phyloP scores from a whole-genome alignment of 1,140 invertebrate species.

The Diuraphis noxia region DNA sequence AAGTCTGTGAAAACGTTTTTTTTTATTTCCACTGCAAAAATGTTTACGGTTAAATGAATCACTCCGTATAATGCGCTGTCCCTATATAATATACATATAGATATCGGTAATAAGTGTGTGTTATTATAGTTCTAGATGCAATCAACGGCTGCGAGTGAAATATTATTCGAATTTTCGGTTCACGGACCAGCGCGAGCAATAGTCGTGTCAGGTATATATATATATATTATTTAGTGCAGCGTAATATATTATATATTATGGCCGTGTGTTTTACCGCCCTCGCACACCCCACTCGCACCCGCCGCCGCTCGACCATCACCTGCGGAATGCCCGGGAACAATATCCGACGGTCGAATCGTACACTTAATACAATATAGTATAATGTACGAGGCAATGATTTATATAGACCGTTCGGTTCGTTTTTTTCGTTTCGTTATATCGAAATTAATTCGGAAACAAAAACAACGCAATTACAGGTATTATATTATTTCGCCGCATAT shows the following conservation, averaged over 20 bases:
- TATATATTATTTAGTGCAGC: background rate
- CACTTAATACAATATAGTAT: background rate
- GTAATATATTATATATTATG: background rate
- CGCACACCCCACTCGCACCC: background rate
- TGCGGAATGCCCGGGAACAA: background rate
- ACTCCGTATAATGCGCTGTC: background rate
- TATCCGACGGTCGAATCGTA: constrained; percentile 8
- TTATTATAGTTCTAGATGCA: background rate
- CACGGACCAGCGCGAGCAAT: background rate
- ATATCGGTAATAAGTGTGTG: background rate
- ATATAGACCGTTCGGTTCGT: background rate
- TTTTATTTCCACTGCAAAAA: background rate
- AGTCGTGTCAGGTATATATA: background rate
- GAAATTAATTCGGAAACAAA: constrained; percentile 23
- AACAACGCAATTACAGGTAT: background rate
- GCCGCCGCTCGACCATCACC: background rate
- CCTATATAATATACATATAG: too few relatives aligned
- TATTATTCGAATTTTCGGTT: background rate
- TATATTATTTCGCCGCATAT: background rate
- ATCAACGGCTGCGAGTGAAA: background rate
- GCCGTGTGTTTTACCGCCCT: constrained; percentile 1
- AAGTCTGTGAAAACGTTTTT: background rate
- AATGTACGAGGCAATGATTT: background rate
- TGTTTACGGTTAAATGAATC: background rate
- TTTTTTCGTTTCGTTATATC: background rate